Percentiles rank a stretch among this genome's conserved stretches.
Conservation (phyloP, 2,113 vertebrate genomes). For the Motacilla alba region DNA sequence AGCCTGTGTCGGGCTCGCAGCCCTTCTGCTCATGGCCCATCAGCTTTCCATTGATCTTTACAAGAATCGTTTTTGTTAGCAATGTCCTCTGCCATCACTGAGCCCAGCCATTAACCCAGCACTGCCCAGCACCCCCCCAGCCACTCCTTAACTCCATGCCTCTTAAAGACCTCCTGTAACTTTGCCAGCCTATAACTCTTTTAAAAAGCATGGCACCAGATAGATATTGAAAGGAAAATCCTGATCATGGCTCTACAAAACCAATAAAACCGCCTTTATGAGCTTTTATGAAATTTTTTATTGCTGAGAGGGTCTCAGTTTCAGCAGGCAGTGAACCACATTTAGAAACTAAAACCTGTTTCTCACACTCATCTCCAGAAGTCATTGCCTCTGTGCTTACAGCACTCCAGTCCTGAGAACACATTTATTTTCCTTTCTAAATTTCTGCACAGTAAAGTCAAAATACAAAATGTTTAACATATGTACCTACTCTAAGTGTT, state of each 20-base stretch:
- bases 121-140: background rate
- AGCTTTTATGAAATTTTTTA: conserved; percentile 2
- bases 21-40: background rate
- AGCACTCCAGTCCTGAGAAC: background rate
- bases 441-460: background rate
- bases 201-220: background rate
- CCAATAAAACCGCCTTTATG: conserved; percentile 27
- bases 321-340: background rate
- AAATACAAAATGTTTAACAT: background rate
- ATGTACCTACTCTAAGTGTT: background rate
- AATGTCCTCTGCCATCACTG: background rate
- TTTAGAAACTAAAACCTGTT: background rate
- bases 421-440: background rate
- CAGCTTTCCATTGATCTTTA: background rate
- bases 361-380: background rate
- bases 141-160: rapidly evolving
- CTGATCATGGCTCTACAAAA: background rate
- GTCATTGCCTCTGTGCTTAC: background rate
- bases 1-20: background rate
- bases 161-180: background rate
- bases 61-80: background rate
- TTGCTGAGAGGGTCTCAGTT: background rate
- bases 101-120: background rate
- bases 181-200: conserved; percentile 9
- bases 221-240: conserved; percentile 27